Conservation (phyloP, 1,140 invertebrate species). For the Catajapyx aquilonaris region DNA sequence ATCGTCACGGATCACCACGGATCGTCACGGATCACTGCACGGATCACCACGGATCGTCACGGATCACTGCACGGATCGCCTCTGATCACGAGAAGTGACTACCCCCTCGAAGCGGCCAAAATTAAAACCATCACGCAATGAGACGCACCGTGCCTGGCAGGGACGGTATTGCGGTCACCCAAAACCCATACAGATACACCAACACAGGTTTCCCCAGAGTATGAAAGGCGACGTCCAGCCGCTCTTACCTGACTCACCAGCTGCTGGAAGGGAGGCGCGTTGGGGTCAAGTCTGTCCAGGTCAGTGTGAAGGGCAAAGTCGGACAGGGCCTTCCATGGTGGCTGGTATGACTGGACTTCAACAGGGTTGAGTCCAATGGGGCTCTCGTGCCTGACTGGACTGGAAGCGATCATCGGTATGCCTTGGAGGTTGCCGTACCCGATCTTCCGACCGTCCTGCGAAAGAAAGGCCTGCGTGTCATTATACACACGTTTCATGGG, state of each 20-base stretch:
- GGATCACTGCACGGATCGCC: too few relatives aligned
- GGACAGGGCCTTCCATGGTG: slow-evolving; percentile 87
- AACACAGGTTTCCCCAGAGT: too few relatives aligned
- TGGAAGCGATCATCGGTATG: slow-evolving; percentile 89
- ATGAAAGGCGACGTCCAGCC: neutral
- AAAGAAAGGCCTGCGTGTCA: slow-evolving; percentile 17
- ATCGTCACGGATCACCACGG: too few relatives aligned
- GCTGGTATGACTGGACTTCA: slow-evolving; percentile 88
- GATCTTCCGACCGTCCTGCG: slow-evolving; percentile 74
- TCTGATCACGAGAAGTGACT: too few relatives aligned
- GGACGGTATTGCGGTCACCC: too few relatives aligned
- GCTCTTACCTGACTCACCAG: slow-evolving; percentile 70
- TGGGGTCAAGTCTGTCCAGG: slow-evolving; percentile 62
- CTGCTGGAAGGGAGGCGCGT: slow-evolving; percentile 82
- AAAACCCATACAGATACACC: neutral
- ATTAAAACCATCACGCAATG: neutral
- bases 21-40: too few relatives aligned
- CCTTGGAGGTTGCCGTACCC: slow-evolving; percentile 83
- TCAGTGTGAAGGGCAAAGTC: slow-evolving; percentile 89
- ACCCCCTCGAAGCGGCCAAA: neutral
- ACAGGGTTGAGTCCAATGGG: slow-evolving; percentile 63
- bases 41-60: too few relatives aligned
- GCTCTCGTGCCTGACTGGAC: slow-evolving; percentile 80
- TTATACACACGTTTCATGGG: too few relatives aligned
- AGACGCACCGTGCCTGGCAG: neutral